Percentiles rank a stretch among this genome's conserved stretches.
Evolutionary conservation across 2,113 vertebrate genomes (phyloP).

Genomic region (Chlorodrepanis virens): DNA sequence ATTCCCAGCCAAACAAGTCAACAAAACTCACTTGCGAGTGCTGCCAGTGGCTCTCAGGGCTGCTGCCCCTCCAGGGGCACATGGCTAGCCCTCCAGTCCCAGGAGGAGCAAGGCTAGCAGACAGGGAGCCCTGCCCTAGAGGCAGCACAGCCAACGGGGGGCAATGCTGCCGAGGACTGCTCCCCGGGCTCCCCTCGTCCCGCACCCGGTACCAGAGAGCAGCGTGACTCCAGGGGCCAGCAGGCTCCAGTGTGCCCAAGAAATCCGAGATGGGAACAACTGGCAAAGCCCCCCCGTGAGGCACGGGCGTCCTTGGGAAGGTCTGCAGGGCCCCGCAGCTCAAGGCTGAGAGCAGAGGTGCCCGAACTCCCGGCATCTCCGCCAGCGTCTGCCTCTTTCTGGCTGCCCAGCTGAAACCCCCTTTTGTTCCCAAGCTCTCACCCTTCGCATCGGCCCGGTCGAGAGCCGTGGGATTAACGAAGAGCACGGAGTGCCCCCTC

Average conservation of each 20-base stretch:
- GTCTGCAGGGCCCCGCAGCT: background rate
- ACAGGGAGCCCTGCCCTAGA: background rate
- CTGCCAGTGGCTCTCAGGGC: background rate
- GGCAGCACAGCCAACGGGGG: rapidly evolving
- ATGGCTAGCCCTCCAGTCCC: background rate
- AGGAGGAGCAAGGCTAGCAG: background rate
- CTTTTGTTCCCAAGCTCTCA: slow-evolving; percentile 29
- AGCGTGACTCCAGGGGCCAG: background rate
- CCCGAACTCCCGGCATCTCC: background rate
- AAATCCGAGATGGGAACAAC: slow-evolving; percentile 43
- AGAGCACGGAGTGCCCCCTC: background rate
- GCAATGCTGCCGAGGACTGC: rapidly evolving
- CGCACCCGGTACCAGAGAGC: background rate
- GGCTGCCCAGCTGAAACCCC: slow-evolving; percentile 1
- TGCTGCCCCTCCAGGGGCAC: background rate
- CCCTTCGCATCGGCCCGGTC: background rate
- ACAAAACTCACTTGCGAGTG: background rate
- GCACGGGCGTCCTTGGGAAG: background rate
- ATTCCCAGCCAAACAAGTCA: background rate
- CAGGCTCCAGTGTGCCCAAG: slow-evolving; percentile 11
- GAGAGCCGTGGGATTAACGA: slow-evolving; percentile 25
- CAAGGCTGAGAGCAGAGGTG: background rate
- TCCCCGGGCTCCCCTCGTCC: background rate
- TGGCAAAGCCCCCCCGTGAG: background rate
- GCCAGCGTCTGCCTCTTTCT: background rate